phyloP scores from a whole-genome alignment of 2,797 vertebrate genomes.

The Dermochelys coriacea region DNA sequence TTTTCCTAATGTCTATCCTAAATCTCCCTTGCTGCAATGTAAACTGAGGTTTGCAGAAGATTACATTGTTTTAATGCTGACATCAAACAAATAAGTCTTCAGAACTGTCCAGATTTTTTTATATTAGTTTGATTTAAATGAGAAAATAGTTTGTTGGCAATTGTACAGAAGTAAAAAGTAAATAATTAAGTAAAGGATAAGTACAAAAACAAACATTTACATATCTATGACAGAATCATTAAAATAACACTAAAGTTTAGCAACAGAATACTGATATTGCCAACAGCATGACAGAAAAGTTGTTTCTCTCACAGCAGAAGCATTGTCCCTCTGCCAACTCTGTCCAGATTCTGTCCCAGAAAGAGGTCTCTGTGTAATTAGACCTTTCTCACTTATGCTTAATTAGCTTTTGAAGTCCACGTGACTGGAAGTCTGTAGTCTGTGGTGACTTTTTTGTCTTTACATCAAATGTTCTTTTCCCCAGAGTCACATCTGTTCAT shows the following conservation, averaged over 20 bases:
- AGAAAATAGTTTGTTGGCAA: no score
- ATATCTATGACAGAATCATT: neutral
- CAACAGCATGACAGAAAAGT: neutral
- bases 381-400: neutral
- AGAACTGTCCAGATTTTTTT: no score
- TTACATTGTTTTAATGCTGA: no score
- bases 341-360: neutral
- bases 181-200: no score
- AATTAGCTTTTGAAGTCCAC: neutral
- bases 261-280: neutral
- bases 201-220: neutral
- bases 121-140: no score
- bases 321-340: neutral
- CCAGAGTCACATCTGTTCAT: neutral
- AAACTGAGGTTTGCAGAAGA: no score
- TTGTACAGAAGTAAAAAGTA: no score
- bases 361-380: neutral
- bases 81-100: no score
- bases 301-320: neutral
- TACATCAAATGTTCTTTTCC: neutral
- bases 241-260: neutral
- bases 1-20: no score
- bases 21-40: no score
- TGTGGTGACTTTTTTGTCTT: neutral
- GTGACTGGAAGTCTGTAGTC: neutral